These are phyloP conservation scores for Synchiropus splendidus DNA, from an alignment of 2,113 vertebrate genomes.

Conservation along the genomic window DNA sequence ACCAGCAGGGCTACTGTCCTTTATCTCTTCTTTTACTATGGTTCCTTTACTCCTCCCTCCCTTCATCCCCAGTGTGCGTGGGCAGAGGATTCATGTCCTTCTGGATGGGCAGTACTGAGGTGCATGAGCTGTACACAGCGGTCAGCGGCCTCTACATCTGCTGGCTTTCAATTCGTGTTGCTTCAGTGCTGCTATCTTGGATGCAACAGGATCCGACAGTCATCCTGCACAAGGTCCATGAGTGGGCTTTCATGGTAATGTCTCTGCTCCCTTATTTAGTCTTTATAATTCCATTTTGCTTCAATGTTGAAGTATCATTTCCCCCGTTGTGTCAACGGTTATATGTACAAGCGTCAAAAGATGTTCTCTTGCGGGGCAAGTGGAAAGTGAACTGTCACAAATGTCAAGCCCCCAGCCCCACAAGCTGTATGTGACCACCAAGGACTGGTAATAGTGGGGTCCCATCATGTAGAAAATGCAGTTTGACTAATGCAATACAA, in stretches of 20 bases:
- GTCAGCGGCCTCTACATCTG: slow-evolving; percentile 96
- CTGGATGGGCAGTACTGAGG: slow-evolving; percentile 95
- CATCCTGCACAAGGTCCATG: slow-evolving; percentile 90
- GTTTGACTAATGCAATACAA: too few relatives aligned
- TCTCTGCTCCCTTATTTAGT: too few relatives aligned
- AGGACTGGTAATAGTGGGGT: too few relatives aligned
- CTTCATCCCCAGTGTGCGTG: slow-evolving; percentile 76
- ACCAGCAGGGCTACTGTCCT: slow-evolving; percentile 2
- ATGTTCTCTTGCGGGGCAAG: too few relatives aligned
- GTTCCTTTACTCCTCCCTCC: not conserved
- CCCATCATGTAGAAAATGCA: too few relatives aligned
- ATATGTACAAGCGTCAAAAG: too few relatives aligned
- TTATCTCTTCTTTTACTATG: not conserved
- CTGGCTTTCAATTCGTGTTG: slow-evolving; percentile 88
- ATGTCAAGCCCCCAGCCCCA: too few relatives aligned
- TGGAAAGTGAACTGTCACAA: too few relatives aligned
- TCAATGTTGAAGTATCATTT: too few relatives aligned
- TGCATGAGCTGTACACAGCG: slow-evolving; percentile 95
- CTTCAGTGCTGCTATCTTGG: slow-evolving; percentile 91
- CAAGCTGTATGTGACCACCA: too few relatives aligned
- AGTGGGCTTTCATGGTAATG: slow-evolving; percentile 93
- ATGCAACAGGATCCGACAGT: slow-evolving; percentile 98
- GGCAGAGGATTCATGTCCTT: slow-evolving; percentile 98
- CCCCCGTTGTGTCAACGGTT: too few relatives aligned
- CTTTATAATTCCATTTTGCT: too few relatives aligned